Base-by-base conservation (phyloP, 2,888 invertebrate genomes). In the Dryobota labecula region DNA sequence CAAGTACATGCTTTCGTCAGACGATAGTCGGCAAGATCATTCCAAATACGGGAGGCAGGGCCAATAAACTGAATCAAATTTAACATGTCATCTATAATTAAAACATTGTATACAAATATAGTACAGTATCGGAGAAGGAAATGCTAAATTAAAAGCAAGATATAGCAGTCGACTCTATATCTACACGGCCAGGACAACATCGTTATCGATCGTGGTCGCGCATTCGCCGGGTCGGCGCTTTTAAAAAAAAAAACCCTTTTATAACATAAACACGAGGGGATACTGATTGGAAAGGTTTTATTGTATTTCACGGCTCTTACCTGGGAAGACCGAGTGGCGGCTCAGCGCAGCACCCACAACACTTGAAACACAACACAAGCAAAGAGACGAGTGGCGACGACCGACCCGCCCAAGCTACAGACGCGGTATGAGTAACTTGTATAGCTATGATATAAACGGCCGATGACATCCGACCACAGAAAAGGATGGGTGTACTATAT, bases 151-250 rank as follows among this genome's bases (percentile, higher is more conserved):
- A 84, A 86, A 85, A 78, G 79, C 86, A 87, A 80, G 77, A 90
- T 89, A 89, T 83, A 86, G 88, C 88, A 89, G 85, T 87, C 87
- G 83, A 76, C 88, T 84, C 74, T 87, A 86, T 87, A 86, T 87
- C 88, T 88, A 89, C 86, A 87, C 89, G 87, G 89, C 84, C 89
- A 91, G 90, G 93, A 94, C 93, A 94, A 94, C 94, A 93, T 94
- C 93, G 92, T 93, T 95, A 96, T 96, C 94, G 95, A 96, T 95
- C 95, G 95, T 78, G 80, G 89, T 83, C 90, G 91, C 91, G 92
- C 92, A 89, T 90, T 92, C 88, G 88, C 86, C 86, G 87, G 86
- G 86, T 90, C 92, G 92, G 92, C 87, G 82, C 85, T 86, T 80
- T 90, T 73, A 89, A 91, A 77, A 84, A 90, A 86, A 89, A 90